Evolutionary conservation across 2,888 invertebrate species (phyloP).

Genomic region (Stenichneumon culpator): DNA sequence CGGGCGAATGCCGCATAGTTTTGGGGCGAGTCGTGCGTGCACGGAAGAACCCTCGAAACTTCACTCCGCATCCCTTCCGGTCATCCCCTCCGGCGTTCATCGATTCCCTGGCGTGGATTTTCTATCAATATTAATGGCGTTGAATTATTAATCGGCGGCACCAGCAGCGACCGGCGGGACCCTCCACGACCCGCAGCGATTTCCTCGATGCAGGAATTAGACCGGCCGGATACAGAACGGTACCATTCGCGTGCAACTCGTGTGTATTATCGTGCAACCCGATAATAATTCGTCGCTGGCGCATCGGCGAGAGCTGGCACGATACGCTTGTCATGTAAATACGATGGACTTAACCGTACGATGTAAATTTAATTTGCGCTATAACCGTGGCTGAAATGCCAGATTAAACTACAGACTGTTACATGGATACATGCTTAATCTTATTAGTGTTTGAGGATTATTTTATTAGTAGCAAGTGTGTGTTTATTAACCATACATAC

Average conservation of each 20-base stretch:
- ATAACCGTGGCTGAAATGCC: not conserved
- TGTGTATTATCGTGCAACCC: not conserved
- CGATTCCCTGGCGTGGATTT: constrained; percentile 41
- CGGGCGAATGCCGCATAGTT: not conserved
- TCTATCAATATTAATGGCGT: constrained; percentile 60
- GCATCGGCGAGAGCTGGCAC: not conserved
- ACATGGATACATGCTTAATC: too few species aligned
- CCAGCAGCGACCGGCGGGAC: constrained; percentile 3
- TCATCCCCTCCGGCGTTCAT: not conserved
- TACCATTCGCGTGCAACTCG: constrained; percentile 3
- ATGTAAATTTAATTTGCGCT: not conserved
- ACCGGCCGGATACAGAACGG: not conserved
- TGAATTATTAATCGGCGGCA: constrained; percentile 58
- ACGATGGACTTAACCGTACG: not conserved
- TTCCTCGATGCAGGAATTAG: constrained; percentile 21
- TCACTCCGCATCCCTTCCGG: not conserved
- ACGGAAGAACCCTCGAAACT: constrained; percentile 4
- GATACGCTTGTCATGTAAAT: not conserved
- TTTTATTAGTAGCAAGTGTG: too few species aligned
- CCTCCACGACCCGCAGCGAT: constrained; percentile 24
- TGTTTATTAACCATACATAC: too few species aligned
- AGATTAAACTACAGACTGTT: too few species aligned
- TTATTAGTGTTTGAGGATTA: too few species aligned
- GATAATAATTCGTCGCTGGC: not conserved
- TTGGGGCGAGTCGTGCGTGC: not conserved